phyloP scores from a whole-genome alignment of 1,140 invertebrate species.

The Patella vulgata region DNA sequence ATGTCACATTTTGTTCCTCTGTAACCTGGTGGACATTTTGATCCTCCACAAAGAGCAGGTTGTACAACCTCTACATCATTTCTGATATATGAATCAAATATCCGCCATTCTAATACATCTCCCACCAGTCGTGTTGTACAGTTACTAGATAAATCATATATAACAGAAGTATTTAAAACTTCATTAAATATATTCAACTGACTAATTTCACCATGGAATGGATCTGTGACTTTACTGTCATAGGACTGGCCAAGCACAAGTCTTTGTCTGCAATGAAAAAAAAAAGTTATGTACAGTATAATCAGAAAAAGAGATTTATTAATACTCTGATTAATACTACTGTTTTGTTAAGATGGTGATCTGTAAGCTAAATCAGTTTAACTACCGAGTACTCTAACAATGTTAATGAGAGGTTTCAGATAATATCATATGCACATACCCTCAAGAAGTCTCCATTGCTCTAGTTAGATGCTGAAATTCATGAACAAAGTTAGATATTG shows the following conservation, averaged over 20 bases:
- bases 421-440: too few species aligned
- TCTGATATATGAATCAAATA: slow-evolving; percentile 27
- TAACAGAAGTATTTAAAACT: slow-evolving; percentile 17
- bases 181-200: slow-evolving; percentile 39
- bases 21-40: slow-evolving; percentile 31
- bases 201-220: slow-evolving; percentile 42
- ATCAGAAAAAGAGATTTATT: too few species aligned
- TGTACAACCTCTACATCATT: slow-evolving; percentile 29
- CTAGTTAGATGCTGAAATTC: too few species aligned
- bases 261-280: slow-evolving; percentile 28
- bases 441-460: too few species aligned
- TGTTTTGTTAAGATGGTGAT: background rate
- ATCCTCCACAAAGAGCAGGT: slow-evolving; percentile 40
- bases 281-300: background rate
- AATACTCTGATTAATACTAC: background rate
- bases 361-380: too few species aligned
- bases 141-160: slow-evolving; percentile 27
- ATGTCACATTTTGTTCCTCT: slow-evolving; percentile 30
- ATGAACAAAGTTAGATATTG: too few species aligned
- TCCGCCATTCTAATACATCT: slow-evolving; percentile 32
- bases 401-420: too few species aligned
- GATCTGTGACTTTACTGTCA: background rate
- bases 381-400: too few species aligned
- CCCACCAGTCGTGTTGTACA: slow-evolving; percentile 25
- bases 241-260: slow-evolving; percentile 26